Conservation (phyloP, 2,797 vertebrate genomes). For the Typhlichthys eigenmanni region DNA sequence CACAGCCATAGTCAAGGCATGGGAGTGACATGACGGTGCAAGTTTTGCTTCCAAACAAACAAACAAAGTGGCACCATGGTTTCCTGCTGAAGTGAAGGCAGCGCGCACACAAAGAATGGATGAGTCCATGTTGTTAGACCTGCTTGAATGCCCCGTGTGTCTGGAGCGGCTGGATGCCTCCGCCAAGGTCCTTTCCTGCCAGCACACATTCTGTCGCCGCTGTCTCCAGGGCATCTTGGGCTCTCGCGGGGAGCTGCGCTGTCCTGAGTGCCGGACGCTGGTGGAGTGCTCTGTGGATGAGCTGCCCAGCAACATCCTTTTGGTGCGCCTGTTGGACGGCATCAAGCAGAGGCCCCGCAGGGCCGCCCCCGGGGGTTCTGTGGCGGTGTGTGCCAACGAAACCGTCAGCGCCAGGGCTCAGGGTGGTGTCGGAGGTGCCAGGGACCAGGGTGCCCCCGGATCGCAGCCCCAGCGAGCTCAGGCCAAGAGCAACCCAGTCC, state of each 20-base stretch:
- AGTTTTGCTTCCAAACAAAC: conserved; percentile 59
- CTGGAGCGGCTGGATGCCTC: conserved; percentile 95
- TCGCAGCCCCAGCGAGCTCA: conserved; percentile 87
- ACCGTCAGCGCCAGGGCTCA: conserved; percentile 71
- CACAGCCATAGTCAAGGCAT: conserved; percentile 82
- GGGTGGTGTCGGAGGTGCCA: conserved; percentile 72
- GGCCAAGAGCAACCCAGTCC: conserved; percentile 89
- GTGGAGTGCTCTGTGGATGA: conserved; percentile 94
- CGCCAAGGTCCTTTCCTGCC: conserved; percentile 96
- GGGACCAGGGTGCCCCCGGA: conserved; percentile 80
- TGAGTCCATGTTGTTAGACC: conserved; percentile 94
- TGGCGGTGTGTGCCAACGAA: conserved; percentile 68
- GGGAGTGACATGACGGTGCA: conserved; percentile 89
- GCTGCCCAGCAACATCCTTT: conserved; percentile 96
- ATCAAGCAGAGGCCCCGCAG: conserved; percentile 96
- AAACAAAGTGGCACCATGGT: conserved; percentile 43
- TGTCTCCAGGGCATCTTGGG: conserved; percentile 94
- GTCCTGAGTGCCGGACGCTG: conserved; percentile 94
- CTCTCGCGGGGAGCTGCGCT: conserved; percentile 92
- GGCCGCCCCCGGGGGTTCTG: conserved; percentile 51
- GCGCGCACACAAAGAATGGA: conserved; percentile 84
- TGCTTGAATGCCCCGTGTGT: conserved; percentile 97
- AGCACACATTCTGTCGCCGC: conserved; percentile 96
- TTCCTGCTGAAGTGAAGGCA: conserved; percentile 56
- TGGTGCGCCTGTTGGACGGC: conserved; percentile 94